phyloP scores from a whole-genome alignment of 2,888 invertebrate genomes.

The Caenorhabditis virilis region DNA sequence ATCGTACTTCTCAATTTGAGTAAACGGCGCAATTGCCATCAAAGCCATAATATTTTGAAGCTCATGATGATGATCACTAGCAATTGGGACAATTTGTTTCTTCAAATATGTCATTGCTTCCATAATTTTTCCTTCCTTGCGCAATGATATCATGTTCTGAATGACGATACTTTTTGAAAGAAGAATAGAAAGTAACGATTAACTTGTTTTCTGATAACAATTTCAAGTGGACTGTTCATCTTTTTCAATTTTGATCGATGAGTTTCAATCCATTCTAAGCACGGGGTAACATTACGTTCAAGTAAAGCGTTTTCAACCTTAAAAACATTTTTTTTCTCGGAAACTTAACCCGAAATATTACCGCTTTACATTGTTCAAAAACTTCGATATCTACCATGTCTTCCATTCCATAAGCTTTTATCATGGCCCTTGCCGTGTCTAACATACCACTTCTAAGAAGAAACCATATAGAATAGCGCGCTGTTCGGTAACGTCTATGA shows the following conservation, averaged over 20 bases:
- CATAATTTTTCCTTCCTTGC: slow-evolving; percentile 79
- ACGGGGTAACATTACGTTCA: slow-evolving; percentile 38
- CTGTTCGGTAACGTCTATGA: slow-evolving; percentile 4
- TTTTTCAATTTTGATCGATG: slow-evolving; percentile 71
- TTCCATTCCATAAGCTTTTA: slow-evolving; percentile 72
- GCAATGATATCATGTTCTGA: slow-evolving; percentile 81
- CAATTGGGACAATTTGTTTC: slow-evolving; percentile 77
- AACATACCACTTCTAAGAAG: slow-evolving; percentile 86
- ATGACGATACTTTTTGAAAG: too few relatives aligned
- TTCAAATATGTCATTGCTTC: slow-evolving; percentile 91
- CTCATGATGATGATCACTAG: slow-evolving; percentile 75
- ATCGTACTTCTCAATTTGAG: slow-evolving; percentile 67
- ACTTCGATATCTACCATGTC: slow-evolving; percentile 48
- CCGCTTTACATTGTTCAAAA: slow-evolving; percentile 37
- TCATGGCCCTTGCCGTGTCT: slow-evolving; percentile 86
- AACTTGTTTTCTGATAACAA: slow-evolving; percentile 78
- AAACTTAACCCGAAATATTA: background rate
- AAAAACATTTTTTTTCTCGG: background rate
- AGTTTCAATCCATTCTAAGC: slow-evolving; percentile 70
- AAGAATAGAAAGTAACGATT: background rate
- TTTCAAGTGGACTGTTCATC: slow-evolving; percentile 84
- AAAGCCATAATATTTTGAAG: slow-evolving; percentile 46
- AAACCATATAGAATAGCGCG: slow-evolving; percentile 92
- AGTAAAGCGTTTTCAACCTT: slow-evolving; percentile 39
- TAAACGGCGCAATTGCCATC: slow-evolving; percentile 31